Evolutionary conservation across 2,113 vertebrate species (phyloP).

Genomic region (Dasypus novemcinctus): DNA sequence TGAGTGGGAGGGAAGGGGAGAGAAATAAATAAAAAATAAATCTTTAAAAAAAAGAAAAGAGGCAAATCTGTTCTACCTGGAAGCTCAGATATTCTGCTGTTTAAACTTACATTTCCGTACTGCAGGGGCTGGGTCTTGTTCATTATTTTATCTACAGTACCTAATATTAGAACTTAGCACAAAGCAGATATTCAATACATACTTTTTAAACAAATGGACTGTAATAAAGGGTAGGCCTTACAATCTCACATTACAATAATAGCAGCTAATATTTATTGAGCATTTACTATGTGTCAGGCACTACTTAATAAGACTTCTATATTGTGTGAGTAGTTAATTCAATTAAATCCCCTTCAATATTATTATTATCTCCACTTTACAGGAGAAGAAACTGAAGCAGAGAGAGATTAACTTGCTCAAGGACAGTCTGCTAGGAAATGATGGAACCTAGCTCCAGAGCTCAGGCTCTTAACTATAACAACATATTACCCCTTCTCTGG

Average conservation of each 20-base stretch:
- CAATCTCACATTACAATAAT: background rate
- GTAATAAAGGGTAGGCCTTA: background rate
- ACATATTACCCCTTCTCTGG: background rate
- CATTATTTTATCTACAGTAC: background rate
- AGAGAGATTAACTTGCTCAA: constrained; percentile 14
- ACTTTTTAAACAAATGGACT: constrained; percentile 28
- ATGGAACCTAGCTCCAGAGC: background rate
- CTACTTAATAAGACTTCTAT: constrained; percentile 1
- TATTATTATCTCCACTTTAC: background rate
- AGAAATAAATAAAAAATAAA: too few species aligned
- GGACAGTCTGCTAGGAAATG: background rate
- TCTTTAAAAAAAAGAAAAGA: too few species aligned
- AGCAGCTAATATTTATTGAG: constrained; percentile 26
- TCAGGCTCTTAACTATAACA: background rate
- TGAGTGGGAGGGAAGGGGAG: too few species aligned
- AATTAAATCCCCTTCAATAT: background rate
- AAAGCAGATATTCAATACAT: background rate
- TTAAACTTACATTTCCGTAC: constrained; percentile 30
- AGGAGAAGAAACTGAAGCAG: constrained; percentile 21
- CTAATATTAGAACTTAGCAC: background rate
- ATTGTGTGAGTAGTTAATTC: background rate
- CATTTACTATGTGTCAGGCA: background rate
- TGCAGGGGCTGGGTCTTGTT: background rate
- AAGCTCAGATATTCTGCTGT: background rate
- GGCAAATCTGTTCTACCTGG: background rate